Evolutionary conservation across 2,888 invertebrate genomes (phyloP).

Genomic region (Empis stercorea): DNA sequence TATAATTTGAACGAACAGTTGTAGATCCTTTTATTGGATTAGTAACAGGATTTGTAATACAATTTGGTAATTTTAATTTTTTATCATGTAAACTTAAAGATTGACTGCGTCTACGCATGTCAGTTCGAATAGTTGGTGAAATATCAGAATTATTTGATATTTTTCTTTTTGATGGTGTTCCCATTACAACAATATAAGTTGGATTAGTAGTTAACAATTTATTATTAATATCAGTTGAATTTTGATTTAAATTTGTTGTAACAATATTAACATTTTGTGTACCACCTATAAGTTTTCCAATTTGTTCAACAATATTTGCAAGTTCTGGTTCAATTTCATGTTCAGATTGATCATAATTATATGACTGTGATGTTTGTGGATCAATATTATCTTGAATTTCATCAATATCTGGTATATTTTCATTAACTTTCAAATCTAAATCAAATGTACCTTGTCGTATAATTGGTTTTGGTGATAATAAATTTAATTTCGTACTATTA

Average conservation of each 20-base stretch:
- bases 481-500: background rate
- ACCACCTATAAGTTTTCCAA: conserved; percentile 18
- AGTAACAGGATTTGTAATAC: background rate
- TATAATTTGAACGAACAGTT: background rate
- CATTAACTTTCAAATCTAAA: conserved; percentile 16
- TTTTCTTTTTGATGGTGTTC: conserved; percentile 1
- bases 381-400: too few species aligned
- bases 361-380: too few species aligned
- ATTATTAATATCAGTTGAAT: background rate
- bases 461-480: conserved; percentile 15
- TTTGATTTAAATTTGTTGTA: conserved; percentile 11
- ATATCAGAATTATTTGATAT: background rate
- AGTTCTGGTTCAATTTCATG: background rate
- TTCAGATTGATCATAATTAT: too few species aligned
- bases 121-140: conserved; percentile 1
- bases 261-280: conserved; percentile 13
- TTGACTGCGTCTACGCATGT: conserved; percentile 7
- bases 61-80: background rate
- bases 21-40: too few species aligned
- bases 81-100: conserved; percentile 10
- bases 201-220: conserved; percentile 4
- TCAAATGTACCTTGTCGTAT: conserved; percentile 23
- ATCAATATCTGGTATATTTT: background rate
- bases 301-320: conserved; percentile 19
- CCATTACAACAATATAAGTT: conserved; percentile 13